Evolutionary conservation across 2,888 invertebrate species (phyloP), one percentile per base, ranked within the genome.

Genomic region (Himalopsyche tibetana): DNA sequence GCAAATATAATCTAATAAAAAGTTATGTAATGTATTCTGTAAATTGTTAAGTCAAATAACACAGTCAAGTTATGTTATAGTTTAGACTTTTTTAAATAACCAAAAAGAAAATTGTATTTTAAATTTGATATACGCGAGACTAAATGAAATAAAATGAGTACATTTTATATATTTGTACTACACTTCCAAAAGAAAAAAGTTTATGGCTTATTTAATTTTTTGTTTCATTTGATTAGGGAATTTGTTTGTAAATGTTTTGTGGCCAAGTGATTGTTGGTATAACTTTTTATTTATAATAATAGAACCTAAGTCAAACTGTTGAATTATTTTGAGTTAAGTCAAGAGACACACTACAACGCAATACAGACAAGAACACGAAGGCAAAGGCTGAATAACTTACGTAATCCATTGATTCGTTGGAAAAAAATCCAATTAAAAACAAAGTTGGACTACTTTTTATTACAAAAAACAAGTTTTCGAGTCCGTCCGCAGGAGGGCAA

Each of bases 371-470:
- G 38, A n/a, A n/a, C n/a, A 19, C 40, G 80, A 80, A 17, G 80
- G 11, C 17, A 51, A 51, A 45, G 42, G 40, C 80, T 40, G 45
- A 80, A n/a, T 28, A 42, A 19, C n/a, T 42, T 45, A 80, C 12
- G 36, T 40, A 45, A 80, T 40, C 19, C n/a, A 36, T 80, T 38
- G 28, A 40, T 40, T 80, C 40, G 80, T 19, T 42, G 80, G 12
- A 45, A 80, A 40, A 80, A 28, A 19, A 19, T 56, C n/a, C 63
- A 19, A 63, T 63, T 19, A 19, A 63, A 19, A 63, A 63, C 28
- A 63, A n/a, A 63, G 28, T 63, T 63, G 63, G 45, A 80, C 80
- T 40, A 80, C 80, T 28, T 80, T 80, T 38, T 5, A 38, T 38
- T 5, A 12, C 12, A 80, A 40, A 42, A 28, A 42, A 80, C 40